Base-by-base conservation (phyloP, 2,797 vertebrate genomes). In the Lemur catta region DNA sequence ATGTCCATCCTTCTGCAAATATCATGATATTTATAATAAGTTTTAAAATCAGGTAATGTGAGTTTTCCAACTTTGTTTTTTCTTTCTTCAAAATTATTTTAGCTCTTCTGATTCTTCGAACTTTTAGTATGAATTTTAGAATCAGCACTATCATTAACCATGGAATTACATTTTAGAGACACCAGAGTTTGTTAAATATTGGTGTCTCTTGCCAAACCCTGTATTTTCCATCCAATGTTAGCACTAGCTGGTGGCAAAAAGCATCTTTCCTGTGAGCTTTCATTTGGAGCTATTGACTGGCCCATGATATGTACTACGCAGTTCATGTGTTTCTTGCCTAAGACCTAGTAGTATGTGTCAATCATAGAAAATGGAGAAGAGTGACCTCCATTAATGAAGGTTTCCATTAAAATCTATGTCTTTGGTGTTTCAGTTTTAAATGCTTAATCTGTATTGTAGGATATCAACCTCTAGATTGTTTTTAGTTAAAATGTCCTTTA, bases 361-460 rank as follows among this genome's bases (percentile, higher is more conserved):
- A 76, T 22, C 12, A 12, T 28, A 17, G 63, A 69, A 67, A 69
- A 41, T 48, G 18, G 15, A 61, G 26, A 75, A 8, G 17, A 18
- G 4, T 26, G 9, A 41, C 18, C 28, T 71, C 15, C 20, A 43
- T 38, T 61, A 75, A 24, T 33, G 41, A 78, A 43, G 18, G 0
- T 17, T 74, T 8, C 79, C 76, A 26, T 69, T 88, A 11, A 75
- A 91, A 63, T 71, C 72, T 65, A 7, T 46, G 28, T 55, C 57
- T 79, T 71, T 41, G 33, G 43, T 30, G 35, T 87, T 71, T 91
- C 30, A 1, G 43, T 67, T 92, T 92, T 87, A 76, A 88, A 93
- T 61, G 33, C 10, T 84, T 48, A 41, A 52, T 50, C 26, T 75
- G 6, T 67, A 71, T 79, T 94, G 30, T 35, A 81, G 28, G 35